These are phyloP conservation scores for Pithys albifrons DNA, from an alignment of 2,113 vertebrate genomes.

Conservation along the genomic window DNA sequence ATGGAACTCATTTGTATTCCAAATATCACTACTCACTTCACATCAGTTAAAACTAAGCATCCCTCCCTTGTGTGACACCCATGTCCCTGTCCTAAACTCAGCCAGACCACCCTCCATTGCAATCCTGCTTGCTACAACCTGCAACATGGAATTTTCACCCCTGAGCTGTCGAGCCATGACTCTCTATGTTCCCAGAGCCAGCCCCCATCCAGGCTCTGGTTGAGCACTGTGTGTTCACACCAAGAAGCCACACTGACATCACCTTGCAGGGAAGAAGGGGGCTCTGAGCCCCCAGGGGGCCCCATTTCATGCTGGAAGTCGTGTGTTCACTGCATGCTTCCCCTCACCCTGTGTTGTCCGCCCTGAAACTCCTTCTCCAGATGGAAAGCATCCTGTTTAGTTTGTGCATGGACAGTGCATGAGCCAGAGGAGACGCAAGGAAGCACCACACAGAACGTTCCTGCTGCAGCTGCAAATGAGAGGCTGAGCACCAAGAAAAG, in stretches of 20 bases:
- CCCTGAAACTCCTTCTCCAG: not conserved
- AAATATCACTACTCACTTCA: not conserved
- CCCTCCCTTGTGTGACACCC: not conserved
- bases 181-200: rapidly evolving
- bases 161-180: not conserved
- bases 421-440: not conserved
- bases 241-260: not conserved
- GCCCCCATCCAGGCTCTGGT: not conserved
- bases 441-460: not conserved
- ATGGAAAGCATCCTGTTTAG: rapidly evolving
- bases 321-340: not conserved
- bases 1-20: not conserved
- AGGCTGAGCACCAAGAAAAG: not conserved
- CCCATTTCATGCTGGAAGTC: not conserved
- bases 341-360: not conserved
- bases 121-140: not conserved
- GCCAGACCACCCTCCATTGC: not conserved
- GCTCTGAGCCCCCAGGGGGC: not conserved
- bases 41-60: not conserved
- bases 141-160: not conserved
- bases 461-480: not conserved
- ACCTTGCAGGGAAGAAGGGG: not conserved
- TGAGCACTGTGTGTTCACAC: not conserved
- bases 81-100: not conserved
- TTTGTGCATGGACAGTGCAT: not conserved